Evolutionary conservation across 2,888 invertebrate species (phyloP), one percentile per base, ranked within the genome.

Genomic region (Trachelus stipa): DNA sequence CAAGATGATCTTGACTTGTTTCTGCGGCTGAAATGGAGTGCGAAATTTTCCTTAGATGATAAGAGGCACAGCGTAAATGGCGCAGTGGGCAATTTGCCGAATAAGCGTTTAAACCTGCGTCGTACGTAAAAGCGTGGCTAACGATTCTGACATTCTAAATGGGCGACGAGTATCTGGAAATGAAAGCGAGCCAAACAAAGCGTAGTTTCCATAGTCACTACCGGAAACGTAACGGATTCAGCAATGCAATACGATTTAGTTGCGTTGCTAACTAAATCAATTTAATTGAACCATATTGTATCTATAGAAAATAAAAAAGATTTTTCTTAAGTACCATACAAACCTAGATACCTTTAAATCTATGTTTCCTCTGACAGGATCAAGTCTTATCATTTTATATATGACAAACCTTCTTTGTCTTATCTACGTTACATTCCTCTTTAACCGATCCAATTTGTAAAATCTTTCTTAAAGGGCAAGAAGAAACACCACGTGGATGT

Each of bases 71-170:
- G 71, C 71, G 33, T 34, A 23, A 71, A 78, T 83, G 81, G 79
- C 85, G 85, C 82, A 87, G 82, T 84, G 85, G 88, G 87, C 86
- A 88, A 73, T 81, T 77, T 87, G 85, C 85, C 85, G 83, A 84
- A 35, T 71, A 31, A 71, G 71, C 71, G 23, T 12, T 56, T 56
- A 23, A 56, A 23, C 15, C 56, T 56, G 56, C 56, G 34, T 71
- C 71, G 23, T 11, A 23, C 31, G 71, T 71, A 33, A 71, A 71
- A 71, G 31, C 34, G 15, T 33, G 31, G 31, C 33, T 23, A 71
- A 71, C 15, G 12, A 71, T 71, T 71, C 12, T 23, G 34, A 71
- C 71, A 71, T 71, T 71, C 34, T 31, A 71, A 71, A 71, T 71
- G 71, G 23, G 15, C 71, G 30, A 33, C 71, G 34, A 71, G 31